Percentiles rank a stretch among this genome's conserved stretches.
Conservation (phyloP, 2,113 vertebrate genomes). For the Octodon degus region DNA sequence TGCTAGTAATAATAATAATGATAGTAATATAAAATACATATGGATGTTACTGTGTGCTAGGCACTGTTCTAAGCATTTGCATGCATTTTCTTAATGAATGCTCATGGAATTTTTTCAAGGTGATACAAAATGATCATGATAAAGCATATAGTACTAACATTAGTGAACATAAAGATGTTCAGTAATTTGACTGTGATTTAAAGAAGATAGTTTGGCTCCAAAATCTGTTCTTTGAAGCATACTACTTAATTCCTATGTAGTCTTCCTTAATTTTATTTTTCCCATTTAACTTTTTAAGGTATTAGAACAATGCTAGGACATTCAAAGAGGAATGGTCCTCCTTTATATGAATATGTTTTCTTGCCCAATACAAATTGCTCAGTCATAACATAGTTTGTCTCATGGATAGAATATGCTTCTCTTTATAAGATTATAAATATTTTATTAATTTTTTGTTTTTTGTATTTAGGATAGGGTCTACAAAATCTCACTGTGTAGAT, state of each 20-base stretch:
- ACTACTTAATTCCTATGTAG: background rate
- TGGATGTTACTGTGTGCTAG: background rate
- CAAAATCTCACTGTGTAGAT: too few species aligned
- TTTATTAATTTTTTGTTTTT: background rate
- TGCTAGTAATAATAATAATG: background rate
- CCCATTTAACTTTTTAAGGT: conserved; percentile 33
- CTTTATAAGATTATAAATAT: background rate
- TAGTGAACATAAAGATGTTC: background rate
- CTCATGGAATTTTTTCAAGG: background rate
- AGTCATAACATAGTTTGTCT: background rate
- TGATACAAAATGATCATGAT: background rate
- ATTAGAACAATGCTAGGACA: background rate
- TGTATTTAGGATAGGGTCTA: too few species aligned
- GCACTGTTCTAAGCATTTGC: background rate
- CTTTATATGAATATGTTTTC: background rate
- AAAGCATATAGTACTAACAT: background rate
- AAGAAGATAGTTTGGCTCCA: background rate
- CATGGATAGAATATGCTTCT: background rate
- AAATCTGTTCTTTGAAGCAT: background rate
- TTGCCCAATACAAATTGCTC: background rate
- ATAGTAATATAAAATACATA: background rate
- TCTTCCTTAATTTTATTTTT: background rate
- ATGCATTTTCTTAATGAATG: conserved; percentile 24
- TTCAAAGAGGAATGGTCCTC: background rate
- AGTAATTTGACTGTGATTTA: background rate